Base-by-base conservation (phyloP, 1,140 invertebrate species). In the Maniola jurtina region DNA sequence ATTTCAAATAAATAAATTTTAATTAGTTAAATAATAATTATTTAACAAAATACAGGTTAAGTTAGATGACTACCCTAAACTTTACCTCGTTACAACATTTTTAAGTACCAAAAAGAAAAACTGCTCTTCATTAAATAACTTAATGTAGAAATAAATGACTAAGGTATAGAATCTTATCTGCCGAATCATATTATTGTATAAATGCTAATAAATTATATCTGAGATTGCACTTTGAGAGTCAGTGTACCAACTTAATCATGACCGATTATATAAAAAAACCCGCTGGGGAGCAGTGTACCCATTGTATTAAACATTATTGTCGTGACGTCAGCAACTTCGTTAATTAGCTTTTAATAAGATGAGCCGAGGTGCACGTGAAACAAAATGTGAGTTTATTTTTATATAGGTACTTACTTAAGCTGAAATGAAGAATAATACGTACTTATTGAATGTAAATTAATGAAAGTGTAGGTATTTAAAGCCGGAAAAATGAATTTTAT, bases 211-310 rank as follows among this genome's bases (percentile, higher is more conserved):
- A 34, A 38, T n/a, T 10, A 14, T 33, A n/a, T 42, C 13, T 7
- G 6, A 40, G 36, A 13, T 40, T 58, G 6, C 35, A 35, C 59
- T 42, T 65, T 42, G 50, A 52, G 48, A 25, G 15, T 6, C 48
- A 2, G 10, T 52, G 48, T 81, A 73, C 60, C 57, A 68, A 70
- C 64, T 64, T 79, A 80, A 86, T 84, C 83, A 86, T 83, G 81
- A 86, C 68, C 80, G 80, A 86, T 87, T 85, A 85, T 40, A 60
- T 68, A 75, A 77, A 86, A 81, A 87, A 86, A 83, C 74, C 69
- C 66, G 65, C 72, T 79, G 70, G 81, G 77, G 80, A 77, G 73
- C 67, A 66, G 68, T 74, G 71, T 76, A 63, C 36, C 70, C 73
- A 77, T 72, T 70, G 73, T 84, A 78, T 79, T 77, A 77, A 79